Percentiles rank a stretch among this genome's conserved stretches.
These are phyloP conservation scores for Clarias platycephalus DNA, from an alignment of 2,797 vertebrate species.

Conservation along the genomic window DNA sequence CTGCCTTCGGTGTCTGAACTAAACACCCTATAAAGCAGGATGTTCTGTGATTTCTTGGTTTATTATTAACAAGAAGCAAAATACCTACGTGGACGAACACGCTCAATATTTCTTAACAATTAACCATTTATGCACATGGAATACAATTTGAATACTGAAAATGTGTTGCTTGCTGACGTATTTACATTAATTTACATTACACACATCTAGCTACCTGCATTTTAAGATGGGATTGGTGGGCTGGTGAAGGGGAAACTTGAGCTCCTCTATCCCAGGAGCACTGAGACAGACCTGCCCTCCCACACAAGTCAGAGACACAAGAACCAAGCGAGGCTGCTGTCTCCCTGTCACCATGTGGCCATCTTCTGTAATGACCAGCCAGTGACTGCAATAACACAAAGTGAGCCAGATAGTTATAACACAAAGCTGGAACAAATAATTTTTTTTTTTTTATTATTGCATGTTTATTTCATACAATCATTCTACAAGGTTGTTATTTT, in stretches of 20 bases:
- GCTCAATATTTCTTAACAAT: neutral
- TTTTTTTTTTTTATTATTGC: neutral
- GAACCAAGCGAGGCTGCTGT: conserved; percentile 86
- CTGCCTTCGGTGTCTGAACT: conserved; percentile 81
- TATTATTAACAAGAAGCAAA: neutral
- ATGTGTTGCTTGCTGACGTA: neutral
- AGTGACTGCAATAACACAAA: conserved; percentile 78
- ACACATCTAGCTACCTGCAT: conserved; percentile 79
- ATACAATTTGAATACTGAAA: neutral
- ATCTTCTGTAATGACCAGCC: conserved; percentile 86
- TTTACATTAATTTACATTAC: too few species aligned
- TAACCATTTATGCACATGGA: neutral
- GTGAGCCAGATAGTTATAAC: neutral
- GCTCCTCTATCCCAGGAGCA: conserved; percentile 79
- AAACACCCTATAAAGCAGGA: conserved; percentile 78
- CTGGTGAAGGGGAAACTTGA: conserved; percentile 72
- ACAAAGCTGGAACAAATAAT: neutral
- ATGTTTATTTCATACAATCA: neutral
- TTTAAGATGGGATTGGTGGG: conserved; percentile 66
- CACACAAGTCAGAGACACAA: conserved; percentile 74
- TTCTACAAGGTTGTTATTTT: neutral
- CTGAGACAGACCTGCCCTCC: conserved; percentile 69
- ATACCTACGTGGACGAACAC: neutral
- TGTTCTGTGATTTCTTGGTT: neutral
- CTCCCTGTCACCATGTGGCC: conserved; percentile 88